Evolutionary conservation across 2,797 vertebrate species (phyloP), one percentile per base, ranked within the genome.

Genomic region (Salmo trutta): DNA sequence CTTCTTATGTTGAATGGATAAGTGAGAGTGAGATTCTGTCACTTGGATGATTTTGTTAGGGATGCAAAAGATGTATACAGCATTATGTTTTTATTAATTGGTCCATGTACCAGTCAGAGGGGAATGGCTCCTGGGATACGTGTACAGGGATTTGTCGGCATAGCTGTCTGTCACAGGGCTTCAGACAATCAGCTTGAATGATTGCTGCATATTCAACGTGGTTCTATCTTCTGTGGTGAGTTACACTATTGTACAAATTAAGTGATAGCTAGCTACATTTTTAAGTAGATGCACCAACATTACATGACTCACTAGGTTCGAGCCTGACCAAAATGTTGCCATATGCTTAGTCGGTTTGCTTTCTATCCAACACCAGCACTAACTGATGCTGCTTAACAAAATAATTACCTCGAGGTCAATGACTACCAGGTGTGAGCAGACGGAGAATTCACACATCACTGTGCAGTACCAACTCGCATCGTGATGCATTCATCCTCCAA

Each of bases 171-270:
- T 99, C 0, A 98, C 98, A 1, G 98, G 98, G 36, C 93, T 99
- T 33, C 97, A 96, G 88, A 97, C 98, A 7, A 94, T 99, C 0
- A 87, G 83, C 82, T 85, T 97, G 75, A 93, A 94, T 52, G 93
- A 97, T 88, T 94, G 92, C 59, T 95, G 95, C 73, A 92, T 99
- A 92, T 92, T 96, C 82, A 99, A 99, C 17, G 94, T 98, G 90
- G 97, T 99, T 90, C 95, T 99, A 76, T 98, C 98, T 0, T 96
- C 96, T 0, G 93, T 99, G 86, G 98, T 99, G 89, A 96, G 97
- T 93, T 77, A 54, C 16, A 54, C 1, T 12, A 17, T 8, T 73
- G 54, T 73, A 27, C 27, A 73, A 53, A 19, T 2, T 17, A 17
- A 53, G 8, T 27, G 51, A 21, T 47, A 6, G 36, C 33, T 24